Evolutionary conservation across 2,113 vertebrate species (phyloP).

Genomic region (Callithrix jacchus): DNA sequence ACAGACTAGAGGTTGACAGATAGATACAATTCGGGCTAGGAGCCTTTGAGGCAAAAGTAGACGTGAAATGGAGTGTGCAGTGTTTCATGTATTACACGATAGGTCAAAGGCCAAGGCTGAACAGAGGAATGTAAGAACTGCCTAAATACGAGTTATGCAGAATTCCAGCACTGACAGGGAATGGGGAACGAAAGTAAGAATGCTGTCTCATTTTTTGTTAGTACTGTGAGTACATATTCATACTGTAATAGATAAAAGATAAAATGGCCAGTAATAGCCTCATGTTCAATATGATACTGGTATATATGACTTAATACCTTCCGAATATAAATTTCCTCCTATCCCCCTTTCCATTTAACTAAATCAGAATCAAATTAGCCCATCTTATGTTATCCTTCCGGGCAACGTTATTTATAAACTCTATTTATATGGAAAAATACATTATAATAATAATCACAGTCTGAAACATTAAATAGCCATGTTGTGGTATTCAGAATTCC

Average conservation of each 20-base stretch:
- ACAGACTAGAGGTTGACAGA: background rate
- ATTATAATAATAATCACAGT: background rate
- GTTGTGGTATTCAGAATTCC: background rate
- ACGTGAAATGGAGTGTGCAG: background rate
- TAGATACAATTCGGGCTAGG: background rate
- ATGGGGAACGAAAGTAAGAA: background rate
- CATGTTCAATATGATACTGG: background rate
- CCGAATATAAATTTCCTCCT: background rate
- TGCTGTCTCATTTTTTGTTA: background rate
- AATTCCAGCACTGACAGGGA: background rate
- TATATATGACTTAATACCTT: background rate
- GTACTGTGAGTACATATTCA: background rate
- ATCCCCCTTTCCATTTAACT: background rate
- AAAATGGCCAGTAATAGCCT: background rate
- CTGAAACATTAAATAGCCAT: background rate
- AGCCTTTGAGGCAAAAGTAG: background rate
- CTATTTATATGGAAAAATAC: background rate
- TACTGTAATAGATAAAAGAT: background rate
- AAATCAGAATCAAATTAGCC: slow-evolving; percentile 15
- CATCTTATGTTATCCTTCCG: background rate
- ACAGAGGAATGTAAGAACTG: background rate
- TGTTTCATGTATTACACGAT: background rate
- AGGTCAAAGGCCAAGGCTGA: background rate
- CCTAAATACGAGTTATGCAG: background rate
- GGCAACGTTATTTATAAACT: background rate